Evolutionary conservation across 1,140 invertebrate genomes (phyloP), one percentile per base, ranked within the genome.

Genomic region (Pissodes strobi): DNA sequence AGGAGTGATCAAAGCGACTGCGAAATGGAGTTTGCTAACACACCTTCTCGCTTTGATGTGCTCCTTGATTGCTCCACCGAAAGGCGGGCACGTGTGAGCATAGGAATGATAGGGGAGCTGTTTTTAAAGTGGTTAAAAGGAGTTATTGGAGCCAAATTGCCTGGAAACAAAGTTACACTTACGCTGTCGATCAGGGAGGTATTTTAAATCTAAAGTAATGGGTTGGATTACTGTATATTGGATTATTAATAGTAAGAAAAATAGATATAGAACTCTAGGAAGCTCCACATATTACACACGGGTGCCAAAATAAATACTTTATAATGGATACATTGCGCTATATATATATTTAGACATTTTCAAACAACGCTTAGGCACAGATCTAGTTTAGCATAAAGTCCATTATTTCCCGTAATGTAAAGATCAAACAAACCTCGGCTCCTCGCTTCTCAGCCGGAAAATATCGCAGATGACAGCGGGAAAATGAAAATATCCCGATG

Each of bases 1-100:
- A 38, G 46, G 37, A 27, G 15, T 21, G 60, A 63, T 63, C 60
- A 63, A 55, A 63, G 60, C 19, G 19, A 43, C 41, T 41, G 4
- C 60, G 39, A 55, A 63, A 67, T 61, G 53, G 64, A 66, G 66
- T 71, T 71, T 68, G 51, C 66, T 37, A 60, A 68, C 66, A 68
- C 66, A 64, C 69, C 66, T 68, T 56, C 58, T 59, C 43, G 15
- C 64, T 71, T 71, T 66, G 64, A 68, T 64, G 53, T 66, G 46
- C 45, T 48, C 19, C 60, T 66, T 71, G 69, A 71, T 68, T 71
- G 64, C 66, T 22, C 37, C 53, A 45, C 30, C n/a, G 41, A 39
- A 55, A 57, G 45, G 45, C 60, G 45, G n/a, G 43, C 49, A 55
- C 25, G 59, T 56, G 60, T 55, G 59, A 22, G 18, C 12, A 5